Percentiles rank a stretch among this genome's conserved stretches.
Evolutionary conservation across 2,113 vertebrate species (phyloP).

Genomic region (Trematocara zebra): DNA sequence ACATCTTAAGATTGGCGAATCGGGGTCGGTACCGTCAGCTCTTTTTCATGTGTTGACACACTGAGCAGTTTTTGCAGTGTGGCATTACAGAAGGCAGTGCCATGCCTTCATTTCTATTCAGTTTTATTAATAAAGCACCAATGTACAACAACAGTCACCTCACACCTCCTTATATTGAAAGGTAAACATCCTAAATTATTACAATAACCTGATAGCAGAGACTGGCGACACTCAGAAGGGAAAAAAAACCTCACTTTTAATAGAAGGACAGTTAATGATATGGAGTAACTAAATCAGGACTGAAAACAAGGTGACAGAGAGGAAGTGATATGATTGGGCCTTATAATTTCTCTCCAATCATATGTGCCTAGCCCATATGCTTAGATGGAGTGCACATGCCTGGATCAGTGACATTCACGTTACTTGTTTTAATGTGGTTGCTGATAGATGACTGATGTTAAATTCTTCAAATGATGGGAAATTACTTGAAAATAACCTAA

Average conservation of each 20-base stretch:
- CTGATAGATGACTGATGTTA: neutral
- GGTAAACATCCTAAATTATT: neutral
- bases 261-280: neutral
- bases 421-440: neutral
- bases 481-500: neutral
- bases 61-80: neutral
- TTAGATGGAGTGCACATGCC: neutral
- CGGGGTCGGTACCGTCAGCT: fast-evolving
- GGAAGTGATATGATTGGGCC: neutral
- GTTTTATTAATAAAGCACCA: neutral
- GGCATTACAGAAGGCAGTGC: neutral
- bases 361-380: neutral
- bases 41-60: neutral
- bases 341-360: neutral
- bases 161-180: neutral
- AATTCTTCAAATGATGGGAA: neutral
- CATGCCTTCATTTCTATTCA: neutral
- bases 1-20: neutral
- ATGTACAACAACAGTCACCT: neutral
- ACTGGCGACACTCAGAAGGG: fast-evolving
- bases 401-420: neutral
- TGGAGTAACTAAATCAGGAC: neutral
- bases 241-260: neutral
- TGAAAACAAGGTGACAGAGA: neutral
- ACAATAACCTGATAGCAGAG: neutral